Percentiles rank a stretch among this genome's conserved stretches.
phyloP scores from a whole-genome alignment of 2,113 vertebrate species.

The Loxodonta africana region DNA sequence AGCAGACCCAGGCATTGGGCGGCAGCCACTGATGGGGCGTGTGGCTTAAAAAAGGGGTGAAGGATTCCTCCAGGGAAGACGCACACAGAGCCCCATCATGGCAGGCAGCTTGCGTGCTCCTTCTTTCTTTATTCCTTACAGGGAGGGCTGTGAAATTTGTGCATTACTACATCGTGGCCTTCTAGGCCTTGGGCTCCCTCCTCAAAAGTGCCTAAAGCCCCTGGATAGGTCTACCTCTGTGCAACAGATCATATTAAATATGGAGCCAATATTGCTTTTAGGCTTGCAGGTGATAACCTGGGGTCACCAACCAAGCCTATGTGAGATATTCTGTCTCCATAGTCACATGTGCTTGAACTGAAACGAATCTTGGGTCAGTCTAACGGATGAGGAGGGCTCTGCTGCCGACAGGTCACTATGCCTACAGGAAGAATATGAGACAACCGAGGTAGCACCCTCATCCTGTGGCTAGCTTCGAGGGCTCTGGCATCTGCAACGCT shows the following conservation, averaged over 20 bases:
- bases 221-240: background rate
- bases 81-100: no score
- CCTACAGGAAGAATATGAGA: background rate
- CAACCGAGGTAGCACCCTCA: rapidly evolving
- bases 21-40: background rate
- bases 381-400: background rate
- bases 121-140: background rate
- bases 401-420: background rate
- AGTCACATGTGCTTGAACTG: background rate
- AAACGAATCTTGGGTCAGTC: background rate
- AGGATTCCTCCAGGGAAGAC: background rate
- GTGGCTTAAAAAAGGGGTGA: background rate
- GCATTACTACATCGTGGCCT: background rate
- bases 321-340: background rate
- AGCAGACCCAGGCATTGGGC: conserved; percentile 76
- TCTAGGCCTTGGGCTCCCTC: background rate
- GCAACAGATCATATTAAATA: background rate
- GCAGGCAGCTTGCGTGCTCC: rapidly evolving
- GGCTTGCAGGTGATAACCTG: background rate
- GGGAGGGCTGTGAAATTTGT: background rate
- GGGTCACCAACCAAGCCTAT: background rate
- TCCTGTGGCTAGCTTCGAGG: rapidly evolving
- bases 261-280: background rate
- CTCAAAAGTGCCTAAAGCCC: background rate
- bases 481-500: background rate